Evolutionary conservation across 2,888 invertebrate genomes (phyloP).

Genomic region (Rotaria socialis): DNA sequence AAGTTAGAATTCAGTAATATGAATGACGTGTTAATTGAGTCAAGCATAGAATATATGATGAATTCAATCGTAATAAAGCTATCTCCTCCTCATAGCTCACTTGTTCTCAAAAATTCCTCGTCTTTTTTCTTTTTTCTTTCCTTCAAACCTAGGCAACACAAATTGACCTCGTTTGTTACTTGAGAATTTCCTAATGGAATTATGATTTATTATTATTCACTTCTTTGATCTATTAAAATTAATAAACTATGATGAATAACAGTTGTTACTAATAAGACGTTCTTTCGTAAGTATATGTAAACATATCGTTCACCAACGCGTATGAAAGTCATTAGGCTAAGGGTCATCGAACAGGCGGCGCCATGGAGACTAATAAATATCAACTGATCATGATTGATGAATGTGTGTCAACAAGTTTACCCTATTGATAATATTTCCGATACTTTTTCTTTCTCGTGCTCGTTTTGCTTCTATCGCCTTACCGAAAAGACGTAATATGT

Average conservation of each 20-base stretch:
- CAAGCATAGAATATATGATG: not conserved
- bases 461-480: too few species aligned
- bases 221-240: not conserved
- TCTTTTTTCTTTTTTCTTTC: too few species aligned
- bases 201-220: not conserved
- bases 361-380: not conserved
- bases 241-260: not conserved
- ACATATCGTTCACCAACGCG: not conserved
- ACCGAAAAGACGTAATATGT: not conserved
- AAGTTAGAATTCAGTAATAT: not conserved
- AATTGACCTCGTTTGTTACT: too few species aligned
- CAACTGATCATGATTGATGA: not conserved
- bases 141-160: too few species aligned
- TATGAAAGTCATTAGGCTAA: not conserved
- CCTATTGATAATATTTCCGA: not conserved
- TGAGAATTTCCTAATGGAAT: too few species aligned
- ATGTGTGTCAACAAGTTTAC: not conserved
- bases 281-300: not conserved
- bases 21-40: not conserved
- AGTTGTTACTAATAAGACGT: not conserved
- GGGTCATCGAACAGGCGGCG: not conserved
- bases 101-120: too few species aligned
- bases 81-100: not conserved
- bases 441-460: not conserved
- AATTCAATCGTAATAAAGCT: not conserved